Evolutionary conservation across 2,113 vertebrate species (phyloP).

Genomic region (Agelaius phoeniceus): DNA sequence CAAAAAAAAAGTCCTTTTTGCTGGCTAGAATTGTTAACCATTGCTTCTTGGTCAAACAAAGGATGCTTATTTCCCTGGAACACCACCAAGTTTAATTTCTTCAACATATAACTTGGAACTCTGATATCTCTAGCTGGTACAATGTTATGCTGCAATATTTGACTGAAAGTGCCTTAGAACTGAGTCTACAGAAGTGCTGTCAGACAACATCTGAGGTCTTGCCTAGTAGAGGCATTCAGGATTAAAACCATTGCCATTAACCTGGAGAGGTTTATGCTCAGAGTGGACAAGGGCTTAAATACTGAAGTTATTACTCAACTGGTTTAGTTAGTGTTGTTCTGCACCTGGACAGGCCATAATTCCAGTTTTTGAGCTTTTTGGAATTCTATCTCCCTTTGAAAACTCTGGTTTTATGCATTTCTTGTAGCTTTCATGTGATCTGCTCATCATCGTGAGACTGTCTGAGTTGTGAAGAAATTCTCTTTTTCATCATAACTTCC

Average conservation of each 20-base stretch:
- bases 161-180: background rate
- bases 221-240: background rate
- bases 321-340: background rate
- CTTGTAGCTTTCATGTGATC: background rate
- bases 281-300: background rate
- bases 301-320: background rate
- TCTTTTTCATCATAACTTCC: background rate
- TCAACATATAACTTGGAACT: background rate
- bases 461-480: background rate
- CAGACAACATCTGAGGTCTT: background rate
- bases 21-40: background rate
- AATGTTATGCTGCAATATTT: background rate
- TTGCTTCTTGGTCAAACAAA: background rate
- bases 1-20: background rate
- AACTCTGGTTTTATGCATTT: background rate
- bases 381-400: background rate
- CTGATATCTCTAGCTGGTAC: background rate
- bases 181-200: background rate
- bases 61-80: background rate
- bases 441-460: background rate
- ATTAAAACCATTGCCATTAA: too few species aligned
- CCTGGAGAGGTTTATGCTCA: background rate
- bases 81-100: background rate
- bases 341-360: background rate
- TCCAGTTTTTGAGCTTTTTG: background rate